These are phyloP conservation scores for Dryas iulia DNA, from an alignment of 1,140 invertebrate species.

Conservation along the genomic window DNA sequence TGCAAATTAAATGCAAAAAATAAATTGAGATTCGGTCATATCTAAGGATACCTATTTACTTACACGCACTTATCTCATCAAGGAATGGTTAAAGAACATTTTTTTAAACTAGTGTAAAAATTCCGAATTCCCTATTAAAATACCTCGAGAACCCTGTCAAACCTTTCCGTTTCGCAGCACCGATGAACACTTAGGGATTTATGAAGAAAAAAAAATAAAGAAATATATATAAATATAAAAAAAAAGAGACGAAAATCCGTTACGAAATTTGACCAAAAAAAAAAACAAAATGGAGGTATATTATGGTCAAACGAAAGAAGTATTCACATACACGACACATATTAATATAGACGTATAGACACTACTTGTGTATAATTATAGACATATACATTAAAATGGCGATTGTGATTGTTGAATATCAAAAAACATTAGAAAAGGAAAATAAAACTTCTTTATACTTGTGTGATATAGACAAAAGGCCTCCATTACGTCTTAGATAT, in stretches of 20 bases:
- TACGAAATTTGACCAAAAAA: neutral
- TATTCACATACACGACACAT: neutral
- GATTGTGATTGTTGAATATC: neutral
- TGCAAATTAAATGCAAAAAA: slow-evolving; percentile 8
- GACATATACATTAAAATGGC: neutral
- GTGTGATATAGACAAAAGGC: no score
- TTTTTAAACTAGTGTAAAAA: slow-evolving; percentile 41
- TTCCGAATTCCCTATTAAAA: slow-evolving; percentile 52
- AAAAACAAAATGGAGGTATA: neutral
- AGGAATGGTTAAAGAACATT: slow-evolving; percentile 53
- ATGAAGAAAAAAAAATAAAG: slow-evolving; percentile 2
- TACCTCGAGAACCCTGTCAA: slow-evolving; percentile 56
- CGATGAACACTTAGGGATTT: slow-evolving; percentile 57
- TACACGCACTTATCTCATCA: slow-evolving; percentile 39
- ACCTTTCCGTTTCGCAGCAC: slow-evolving; percentile 60
- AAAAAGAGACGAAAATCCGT: neutral
- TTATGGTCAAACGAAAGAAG: neutral
- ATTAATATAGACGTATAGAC: neutral
- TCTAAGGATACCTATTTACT: neutral
- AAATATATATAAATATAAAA: no score
- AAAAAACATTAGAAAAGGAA: no score
- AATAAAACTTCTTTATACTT: no score
- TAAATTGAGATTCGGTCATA: slow-evolving; percentile 6
- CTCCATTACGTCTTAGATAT: no score
- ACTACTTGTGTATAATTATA: neutral